Evolutionary conservation across 1,140 invertebrate genomes (phyloP).

Genomic region (Euglossa dilemma): DNA sequence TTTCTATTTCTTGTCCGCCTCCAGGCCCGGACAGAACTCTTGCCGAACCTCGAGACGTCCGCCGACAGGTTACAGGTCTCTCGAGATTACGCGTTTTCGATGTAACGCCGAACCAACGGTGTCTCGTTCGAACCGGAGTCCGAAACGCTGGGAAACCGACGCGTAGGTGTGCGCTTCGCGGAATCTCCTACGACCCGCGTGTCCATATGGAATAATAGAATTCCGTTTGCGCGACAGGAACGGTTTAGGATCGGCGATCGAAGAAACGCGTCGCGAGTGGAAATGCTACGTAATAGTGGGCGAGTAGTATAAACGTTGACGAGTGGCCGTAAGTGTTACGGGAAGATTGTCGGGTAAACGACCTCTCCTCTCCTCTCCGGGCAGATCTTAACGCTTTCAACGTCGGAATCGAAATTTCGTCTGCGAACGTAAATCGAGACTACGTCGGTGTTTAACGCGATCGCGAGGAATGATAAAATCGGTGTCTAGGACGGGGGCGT

Average conservation of each 20-base stretch:
- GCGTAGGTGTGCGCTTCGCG: background rate
- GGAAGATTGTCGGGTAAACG: background rate
- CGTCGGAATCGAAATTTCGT: too few species aligned
- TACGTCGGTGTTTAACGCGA: too few species aligned
- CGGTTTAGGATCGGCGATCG: background rate
- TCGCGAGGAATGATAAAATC: too few species aligned
- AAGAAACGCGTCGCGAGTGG: background rate
- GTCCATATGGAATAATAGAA: background rate
- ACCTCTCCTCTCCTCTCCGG: too few species aligned
- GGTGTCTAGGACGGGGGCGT: background rate
- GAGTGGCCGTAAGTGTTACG: background rate
- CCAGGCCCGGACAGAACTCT: background rate
- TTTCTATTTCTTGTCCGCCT: constrained; percentile 18
- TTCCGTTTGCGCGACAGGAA: background rate
- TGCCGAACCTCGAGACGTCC: background rate
- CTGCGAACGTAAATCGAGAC: too few species aligned
- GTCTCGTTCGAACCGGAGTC: too few species aligned
- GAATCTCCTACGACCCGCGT: background rate
- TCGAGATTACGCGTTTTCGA: background rate
- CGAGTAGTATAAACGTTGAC: background rate
- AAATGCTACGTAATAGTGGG: background rate
- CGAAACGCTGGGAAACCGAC: background rate
- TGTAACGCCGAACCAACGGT: background rate
- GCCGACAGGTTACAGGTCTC: background rate
- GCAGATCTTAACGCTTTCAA: too few species aligned